Evolutionary conservation across 2,113 vertebrate genomes (phyloP), one percentile per base, ranked within the genome.

Genomic region (Brachirus orientalis): DNA sequence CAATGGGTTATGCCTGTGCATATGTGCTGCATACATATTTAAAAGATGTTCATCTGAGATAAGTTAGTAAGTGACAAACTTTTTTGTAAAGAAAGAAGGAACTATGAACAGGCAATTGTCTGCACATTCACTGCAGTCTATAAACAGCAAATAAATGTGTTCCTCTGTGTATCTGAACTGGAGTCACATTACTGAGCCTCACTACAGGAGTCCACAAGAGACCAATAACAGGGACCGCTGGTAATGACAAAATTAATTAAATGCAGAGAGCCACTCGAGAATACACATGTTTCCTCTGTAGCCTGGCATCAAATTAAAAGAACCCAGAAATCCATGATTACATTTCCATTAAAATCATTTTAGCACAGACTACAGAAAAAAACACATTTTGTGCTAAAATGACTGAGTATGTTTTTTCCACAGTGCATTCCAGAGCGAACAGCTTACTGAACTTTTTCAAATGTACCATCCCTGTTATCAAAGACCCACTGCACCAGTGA

Each of bases 241-340:
- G 38, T 69, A 79, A 83, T 77, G 69, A 72, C 63, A 63, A 60
- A 83, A 69, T 81, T 72, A 81, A 82, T 86, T 83, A 84, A 74
- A 71, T 53, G 52, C 54, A 55, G 48, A 76, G 47, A 69, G 18
- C 44, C 47, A 35, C 40, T 48, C 33, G 69, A 79, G 63, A 79
- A 81, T 43, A 54, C 37, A 19, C 45, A 72, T 67, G 64, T 77
- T 86, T 75, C 51, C 41, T 66, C 58, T 65, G 35, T 51, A 59
- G 64, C 45, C 75, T 11, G 22, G 60, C 76, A 65, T 68, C 62
- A 77, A 74, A 83, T 82, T 72, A 69, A 72, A 72, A 38, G 52
- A 13, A 43, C 40, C 40, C 40, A 43, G 40, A 43, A 56, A 51
- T 78, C 55, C 36, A n/a, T 52, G 53, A 78, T 72, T 77, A 69